Evolutionary conservation across 23 tunicate genomes (phyloP), one percentile per base, ranked within the genome.

Genomic region (Ciona savignyi): DNA sequence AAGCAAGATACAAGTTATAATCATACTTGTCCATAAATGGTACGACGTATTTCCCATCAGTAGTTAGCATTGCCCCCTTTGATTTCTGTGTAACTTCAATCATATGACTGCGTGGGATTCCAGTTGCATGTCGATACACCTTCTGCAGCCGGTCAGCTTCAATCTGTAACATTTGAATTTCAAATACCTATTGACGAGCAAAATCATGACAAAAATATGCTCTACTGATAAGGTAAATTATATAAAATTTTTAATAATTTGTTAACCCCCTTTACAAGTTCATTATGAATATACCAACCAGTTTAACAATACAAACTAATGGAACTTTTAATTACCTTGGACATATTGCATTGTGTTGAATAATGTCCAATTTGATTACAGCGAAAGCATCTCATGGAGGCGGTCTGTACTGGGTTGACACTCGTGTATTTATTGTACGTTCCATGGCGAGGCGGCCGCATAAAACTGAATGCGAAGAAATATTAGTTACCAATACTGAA

Each of bases 41-140:
- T 0, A 93, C 98, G n/a, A 93, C 98, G 74, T 93, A 93, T 68
- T 65, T 77, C 24, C 98, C 93, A 74, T 82, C 93, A 22, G 88
- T 51, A 0, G 92, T 78, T 22, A 93, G 34, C 93, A 85, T 85
- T 25, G 93, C 93, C 15, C 98, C 93, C 33, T 77, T 81, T 32
- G 85, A 35, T 1, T 82, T 86, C 68, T 81, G 80, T 66, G 61
- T 86, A 26, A 86, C 98, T 66, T 81, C 86, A 24, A 85, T 76
- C 88, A 93, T 85, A 64, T 86, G 92, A 73, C 88, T 85, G 21
- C 98, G 77, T 24, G 98, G 98, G 23, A 93, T 93, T 0, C 98
- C 98, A 34, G 98, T 93, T 1, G 98, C 88, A 81, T 74, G 81
- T 3, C 85, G 85, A 15, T 42, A 42, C 25, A 76, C 29, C n/a